Percentiles rank a stretch among this genome's conserved stretches.
Evolutionary conservation across 1,140 invertebrate genomes (phyloP).

Genomic region (Diachasma alloeum): DNA sequence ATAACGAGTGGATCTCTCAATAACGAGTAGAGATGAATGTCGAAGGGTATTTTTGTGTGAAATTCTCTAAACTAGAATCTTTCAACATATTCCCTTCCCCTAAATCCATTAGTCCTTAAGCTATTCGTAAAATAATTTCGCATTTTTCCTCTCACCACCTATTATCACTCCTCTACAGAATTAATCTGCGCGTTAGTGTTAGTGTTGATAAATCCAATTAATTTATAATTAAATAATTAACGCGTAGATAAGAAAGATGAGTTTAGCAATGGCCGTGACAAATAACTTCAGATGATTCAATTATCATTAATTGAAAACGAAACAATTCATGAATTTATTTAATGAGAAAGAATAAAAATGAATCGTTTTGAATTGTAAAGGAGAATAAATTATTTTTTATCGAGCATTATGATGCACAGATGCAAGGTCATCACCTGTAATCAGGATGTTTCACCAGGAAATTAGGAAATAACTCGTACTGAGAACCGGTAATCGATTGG

Average conservation of each 20-base stretch:
- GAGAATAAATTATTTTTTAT: constrained; percentile 20
- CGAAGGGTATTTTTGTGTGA: too few relatives aligned
- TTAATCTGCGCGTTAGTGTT: neutral
- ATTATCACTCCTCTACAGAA: neutral
- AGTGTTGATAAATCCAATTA: neutral
- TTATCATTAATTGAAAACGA: neutral
- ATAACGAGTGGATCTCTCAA: too few relatives aligned
- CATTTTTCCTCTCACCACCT: neutral
- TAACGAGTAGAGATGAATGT: too few relatives aligned
- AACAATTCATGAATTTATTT: constrained; percentile 1
- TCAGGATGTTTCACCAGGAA: neutral
- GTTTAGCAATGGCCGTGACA: neutral
- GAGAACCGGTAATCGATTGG: neutral
- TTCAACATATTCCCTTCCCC: too few relatives aligned
- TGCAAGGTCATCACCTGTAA: neutral
- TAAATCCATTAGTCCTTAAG: too few relatives aligned
- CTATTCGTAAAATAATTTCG: too few relatives aligned
- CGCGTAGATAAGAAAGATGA: neutral
- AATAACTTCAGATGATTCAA: neutral
- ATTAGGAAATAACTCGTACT: neutral
- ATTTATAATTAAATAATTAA: neutral
- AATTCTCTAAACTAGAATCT: too few relatives aligned
- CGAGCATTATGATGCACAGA: neutral
- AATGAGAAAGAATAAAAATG: neutral
- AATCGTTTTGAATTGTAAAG: neutral